Evolutionary conservation across 2,113 vertebrate species (phyloP), one percentile per base, ranked within the genome.

Genomic region (Paratilapia polleni): DNA sequence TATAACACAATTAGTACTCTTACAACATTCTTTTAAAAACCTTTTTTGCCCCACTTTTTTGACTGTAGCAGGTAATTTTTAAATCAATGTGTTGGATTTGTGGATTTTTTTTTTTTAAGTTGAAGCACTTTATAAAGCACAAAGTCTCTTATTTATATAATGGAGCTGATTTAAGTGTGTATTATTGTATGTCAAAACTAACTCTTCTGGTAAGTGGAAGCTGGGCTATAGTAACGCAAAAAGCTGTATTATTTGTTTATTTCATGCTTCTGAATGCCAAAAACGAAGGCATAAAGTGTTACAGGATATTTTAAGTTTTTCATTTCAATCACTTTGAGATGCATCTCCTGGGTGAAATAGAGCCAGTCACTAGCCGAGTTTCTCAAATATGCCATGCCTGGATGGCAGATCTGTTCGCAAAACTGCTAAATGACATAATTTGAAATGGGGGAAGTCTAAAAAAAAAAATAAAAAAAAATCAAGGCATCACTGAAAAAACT

Each of bases 381-480:
- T 73, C 31, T 24, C 9, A 73, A 73, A 61, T 43, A 43, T 47
- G 77, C 61, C 20, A 38, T 1, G 66, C 43, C 26, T 68, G 47
- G 38, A 49, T 7, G 2, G 62, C 31, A 78, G 31, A 60, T 74
- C 68, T 84, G 22, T 81, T 68, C 64, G 49, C 26, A 66, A 28
- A 80, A 68, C 22, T 38, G 38, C n/a, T 17, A 56, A 77, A 74
- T 83, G 61, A 74, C 63, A 61, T 64, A 64, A 86, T 56, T 10
- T 14, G 24, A 52, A 73, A 31, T 73, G 17, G 43, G 66, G 66
- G 43, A 52, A 73, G 66, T 52, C 66, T 73, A 12, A 70, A 6
- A 36, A n/a, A n/a, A n/a, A n/a, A n/a, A n/a, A n/a, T n/a, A 56
- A 2, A n/a, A 64, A 38, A 54, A 26, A 79, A 41, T 31, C 22